Conservation (phyloP, 2,797 vertebrate genomes). For the Artibeus lituratus region DNA sequence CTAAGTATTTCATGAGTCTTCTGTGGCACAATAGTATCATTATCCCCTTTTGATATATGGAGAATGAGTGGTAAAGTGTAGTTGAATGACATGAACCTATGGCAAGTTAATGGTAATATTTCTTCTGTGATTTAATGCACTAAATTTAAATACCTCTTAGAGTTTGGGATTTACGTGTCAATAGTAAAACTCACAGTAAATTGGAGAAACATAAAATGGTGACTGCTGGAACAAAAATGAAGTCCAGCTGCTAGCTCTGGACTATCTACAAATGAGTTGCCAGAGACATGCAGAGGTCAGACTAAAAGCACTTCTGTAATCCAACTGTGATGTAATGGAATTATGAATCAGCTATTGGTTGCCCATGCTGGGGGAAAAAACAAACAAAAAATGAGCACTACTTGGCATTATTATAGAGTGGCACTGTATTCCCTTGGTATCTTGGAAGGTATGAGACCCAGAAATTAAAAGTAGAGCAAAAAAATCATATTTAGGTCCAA, state of each 20-base stretch:
- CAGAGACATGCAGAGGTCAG: constrained; percentile 78
- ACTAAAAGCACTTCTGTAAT: constrained; percentile 68
- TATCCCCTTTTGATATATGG: not conserved
- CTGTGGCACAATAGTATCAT: not conserved
- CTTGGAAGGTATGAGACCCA: constrained; percentile 56
- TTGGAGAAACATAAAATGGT: constrained; percentile 77
- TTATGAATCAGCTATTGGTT: constrained; percentile 79
- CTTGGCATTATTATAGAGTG: constrained; percentile 56
- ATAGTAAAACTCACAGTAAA: constrained; percentile 76
- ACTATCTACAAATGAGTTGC: constrained; percentile 82
- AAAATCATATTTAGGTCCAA: constrained; percentile 50
- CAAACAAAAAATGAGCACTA: constrained; percentile 53
- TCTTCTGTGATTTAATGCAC: constrained; percentile 43
- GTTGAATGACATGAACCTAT: constrained; percentile 4
- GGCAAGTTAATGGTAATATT: constrained; percentile 10
- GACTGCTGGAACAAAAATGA: constrained; percentile 78
- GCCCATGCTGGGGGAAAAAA: constrained; percentile 35
- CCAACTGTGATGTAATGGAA: constrained; percentile 78
- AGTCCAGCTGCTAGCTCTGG: constrained; percentile 83
- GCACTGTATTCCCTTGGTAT: constrained; percentile 51
- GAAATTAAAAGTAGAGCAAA: constrained; percentile 63
- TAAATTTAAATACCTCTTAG: constrained; percentile 40
- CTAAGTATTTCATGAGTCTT: constrained; percentile 29
- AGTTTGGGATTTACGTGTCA: constrained; percentile 46
- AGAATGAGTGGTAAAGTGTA: not conserved